phyloP scores from a whole-genome alignment of 2,797 vertebrate genomes.

The Spheniscus humboldti region DNA sequence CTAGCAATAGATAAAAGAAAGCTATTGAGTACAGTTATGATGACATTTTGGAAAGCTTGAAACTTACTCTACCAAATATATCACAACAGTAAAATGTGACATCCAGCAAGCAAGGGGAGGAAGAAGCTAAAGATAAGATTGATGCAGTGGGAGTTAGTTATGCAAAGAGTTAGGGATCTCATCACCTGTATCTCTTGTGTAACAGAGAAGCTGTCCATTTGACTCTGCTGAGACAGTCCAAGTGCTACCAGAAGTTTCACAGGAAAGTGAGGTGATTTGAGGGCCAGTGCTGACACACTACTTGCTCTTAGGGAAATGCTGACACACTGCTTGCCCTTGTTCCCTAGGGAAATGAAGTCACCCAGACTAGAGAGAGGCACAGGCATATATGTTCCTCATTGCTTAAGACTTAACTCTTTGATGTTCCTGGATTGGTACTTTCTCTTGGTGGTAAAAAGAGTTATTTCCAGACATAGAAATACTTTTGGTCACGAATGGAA shows the following conservation, averaged over 20 bases:
- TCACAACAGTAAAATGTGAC: neutral
- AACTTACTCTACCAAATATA: neutral
- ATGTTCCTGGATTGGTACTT: neutral
- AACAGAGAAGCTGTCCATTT: neutral
- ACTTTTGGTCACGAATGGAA: neutral
- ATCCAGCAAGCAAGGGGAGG: neutral
- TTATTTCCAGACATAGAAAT: neutral
- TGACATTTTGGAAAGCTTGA: neutral
- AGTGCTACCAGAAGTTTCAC: neutral
- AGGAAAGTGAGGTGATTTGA: neutral
- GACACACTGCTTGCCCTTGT: rapidly evolving
- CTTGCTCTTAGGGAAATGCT: neutral
- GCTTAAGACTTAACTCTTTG: neutral
- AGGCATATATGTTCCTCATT: neutral
- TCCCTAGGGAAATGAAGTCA: neutral
- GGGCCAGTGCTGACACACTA: neutral
- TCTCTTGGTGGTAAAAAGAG: neutral
- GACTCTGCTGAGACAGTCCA: neutral
- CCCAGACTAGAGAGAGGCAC: neutral
- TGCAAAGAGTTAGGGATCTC: neutral
- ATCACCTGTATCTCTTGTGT: neutral
- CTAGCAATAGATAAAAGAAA: neutral
- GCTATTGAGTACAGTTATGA: neutral
- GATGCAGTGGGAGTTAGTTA: neutral
- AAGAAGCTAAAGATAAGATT: neutral